A percentile compares a stretch with the other conserved stretches of the same genome.
These are phyloP conservation scores for Cyclina sinensis DNA, from an alignment of 1,140 invertebrate species.

Conservation along the genomic window DNA sequence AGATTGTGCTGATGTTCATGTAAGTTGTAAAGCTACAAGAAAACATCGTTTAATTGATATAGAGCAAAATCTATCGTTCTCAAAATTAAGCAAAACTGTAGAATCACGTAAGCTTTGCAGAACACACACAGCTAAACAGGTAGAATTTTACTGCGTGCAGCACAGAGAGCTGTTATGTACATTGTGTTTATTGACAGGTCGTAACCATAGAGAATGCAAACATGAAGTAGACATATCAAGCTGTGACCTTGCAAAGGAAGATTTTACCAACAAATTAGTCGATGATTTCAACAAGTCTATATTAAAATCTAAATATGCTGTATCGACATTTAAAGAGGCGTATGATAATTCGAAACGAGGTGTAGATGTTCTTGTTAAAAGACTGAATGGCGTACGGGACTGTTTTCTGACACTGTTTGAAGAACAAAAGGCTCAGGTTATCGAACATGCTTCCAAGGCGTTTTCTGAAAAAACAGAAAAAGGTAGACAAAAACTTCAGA, in stretches of 20 bases:
- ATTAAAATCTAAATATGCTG: background rate
- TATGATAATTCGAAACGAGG: background rate
- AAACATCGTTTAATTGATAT: background rate
- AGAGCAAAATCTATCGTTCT: background rate
- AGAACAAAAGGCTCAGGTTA: background rate
- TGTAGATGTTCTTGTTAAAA: background rate
- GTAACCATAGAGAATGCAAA: background rate
- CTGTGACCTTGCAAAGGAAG: background rate
- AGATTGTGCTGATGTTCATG: conserved; percentile 16
- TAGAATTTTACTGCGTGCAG: conserved; percentile 9
- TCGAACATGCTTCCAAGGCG: background rate
- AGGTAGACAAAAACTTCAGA: background rate
- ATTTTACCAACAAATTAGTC: background rate
- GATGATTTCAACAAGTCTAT: background rate
- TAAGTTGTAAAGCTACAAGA: conserved; percentile 20
- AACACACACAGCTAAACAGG: background rate
- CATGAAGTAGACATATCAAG: background rate
- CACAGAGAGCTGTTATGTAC: conserved; percentile 10
- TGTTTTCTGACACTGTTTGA: background rate
- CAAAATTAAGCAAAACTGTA: background rate
- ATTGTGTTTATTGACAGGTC: background rate
- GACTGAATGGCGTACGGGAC: background rate
- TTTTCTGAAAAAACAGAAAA: background rate
- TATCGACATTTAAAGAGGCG: background rate
- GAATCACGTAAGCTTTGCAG: background rate